Evolutionary conservation across 2,888 invertebrate genomes (phyloP).

Genomic region (Drosophila niveifrons): DNA sequence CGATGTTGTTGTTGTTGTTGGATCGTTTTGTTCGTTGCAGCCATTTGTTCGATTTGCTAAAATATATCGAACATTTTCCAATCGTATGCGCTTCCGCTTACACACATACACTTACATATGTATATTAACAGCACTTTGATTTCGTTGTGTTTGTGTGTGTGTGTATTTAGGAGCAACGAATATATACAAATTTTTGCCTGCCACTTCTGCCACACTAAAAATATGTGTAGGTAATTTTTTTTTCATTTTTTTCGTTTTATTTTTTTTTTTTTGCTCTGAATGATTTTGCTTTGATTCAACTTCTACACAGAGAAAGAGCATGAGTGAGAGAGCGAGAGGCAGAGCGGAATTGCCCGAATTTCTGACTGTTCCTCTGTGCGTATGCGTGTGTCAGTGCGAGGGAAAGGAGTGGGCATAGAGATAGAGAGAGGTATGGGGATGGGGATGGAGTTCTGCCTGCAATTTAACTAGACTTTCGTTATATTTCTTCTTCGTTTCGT

Average conservation of each 20-base stretch:
- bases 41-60: constrained; percentile 45
- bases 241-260: constrained; percentile 20
- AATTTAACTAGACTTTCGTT: constrained; percentile 57
- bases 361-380: constrained; percentile 8
- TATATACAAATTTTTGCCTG: constrained; percentile 72
- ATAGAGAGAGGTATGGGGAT: neutral
- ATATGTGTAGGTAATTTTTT: constrained; percentile 63
- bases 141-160: constrained; percentile 28
- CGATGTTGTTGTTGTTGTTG: no score
- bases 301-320: constrained; percentile 56
- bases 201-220: constrained; percentile 67
- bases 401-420: constrained; percentile 3
- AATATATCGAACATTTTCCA: constrained; percentile 57
- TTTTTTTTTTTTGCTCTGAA: constrained; percentile 61
- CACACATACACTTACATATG: constrained; percentile 34
- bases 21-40: constrained; percentile 16
- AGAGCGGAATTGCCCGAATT: constrained; percentile 14
- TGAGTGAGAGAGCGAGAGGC: constrained; percentile 16
- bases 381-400: constrained; percentile 11
- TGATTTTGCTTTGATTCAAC: constrained; percentile 68
- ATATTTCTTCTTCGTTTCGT: constrained; percentile 16
- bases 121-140: constrained; percentile 34
- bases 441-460: constrained; percentile 50
- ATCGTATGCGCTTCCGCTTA: constrained; percentile 54
- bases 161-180: constrained; percentile 75